These are phyloP conservation scores for Apeltes quadracus DNA, from an alignment of 2,113 vertebrate genomes.

Conservation along the genomic window DNA sequence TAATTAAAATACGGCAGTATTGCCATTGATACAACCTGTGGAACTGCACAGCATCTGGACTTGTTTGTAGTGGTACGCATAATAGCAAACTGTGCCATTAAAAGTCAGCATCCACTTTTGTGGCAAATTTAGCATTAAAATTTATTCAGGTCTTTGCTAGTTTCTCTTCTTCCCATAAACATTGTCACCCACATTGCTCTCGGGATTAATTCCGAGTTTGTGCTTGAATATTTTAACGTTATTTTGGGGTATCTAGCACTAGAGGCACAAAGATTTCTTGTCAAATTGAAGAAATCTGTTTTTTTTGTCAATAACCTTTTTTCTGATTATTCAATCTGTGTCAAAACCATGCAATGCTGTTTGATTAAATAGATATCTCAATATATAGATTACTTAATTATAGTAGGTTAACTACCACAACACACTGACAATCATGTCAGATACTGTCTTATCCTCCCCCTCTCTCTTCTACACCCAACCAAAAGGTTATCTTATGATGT, in stretches of 20 bases:
- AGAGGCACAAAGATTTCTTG: neutral
- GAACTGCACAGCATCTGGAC: conserved; percentile 21
- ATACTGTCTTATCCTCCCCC: neutral
- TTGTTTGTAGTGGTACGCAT: neutral
- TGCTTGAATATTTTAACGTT: neutral
- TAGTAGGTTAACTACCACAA: no score
- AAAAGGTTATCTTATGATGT: neutral
- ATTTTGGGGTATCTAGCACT: neutral
- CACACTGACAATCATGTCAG: no score
- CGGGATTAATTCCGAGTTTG: conserved; percentile 3
- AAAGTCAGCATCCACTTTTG: conserved; percentile 9
- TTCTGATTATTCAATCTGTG: neutral
- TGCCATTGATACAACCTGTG: neutral
- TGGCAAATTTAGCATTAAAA: conserved; percentile 12
- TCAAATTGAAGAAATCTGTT: neutral
- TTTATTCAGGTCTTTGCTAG: neutral
- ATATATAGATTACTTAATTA: neutral
- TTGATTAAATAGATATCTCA: neutral
- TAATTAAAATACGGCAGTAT: neutral
- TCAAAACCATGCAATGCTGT: neutral
- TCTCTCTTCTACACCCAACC: neutral
- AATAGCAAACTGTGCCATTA: conserved; percentile 17
- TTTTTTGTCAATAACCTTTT: conserved; percentile 2
- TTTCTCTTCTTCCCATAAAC: neutral
- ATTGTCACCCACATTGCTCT: neutral